phyloP scores from a whole-genome alignment of 2,797 vertebrate genomes.

The Setipinna tenuifilis region DNA sequence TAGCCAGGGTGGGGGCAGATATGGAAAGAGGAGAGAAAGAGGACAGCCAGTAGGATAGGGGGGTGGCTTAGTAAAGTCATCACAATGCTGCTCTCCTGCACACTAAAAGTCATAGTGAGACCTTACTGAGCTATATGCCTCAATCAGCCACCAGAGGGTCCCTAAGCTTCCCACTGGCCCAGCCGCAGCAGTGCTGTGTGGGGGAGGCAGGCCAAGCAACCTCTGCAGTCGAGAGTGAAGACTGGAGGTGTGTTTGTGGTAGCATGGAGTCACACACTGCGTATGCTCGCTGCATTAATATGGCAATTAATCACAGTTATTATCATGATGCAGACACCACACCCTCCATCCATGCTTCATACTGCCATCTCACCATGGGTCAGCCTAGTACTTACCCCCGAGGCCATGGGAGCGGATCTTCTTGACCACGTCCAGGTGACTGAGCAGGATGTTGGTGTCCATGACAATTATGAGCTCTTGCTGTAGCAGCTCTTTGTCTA shows the following conservation, averaged over 20 bases:
- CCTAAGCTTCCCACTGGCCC: not conserved
- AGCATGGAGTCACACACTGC: not conserved
- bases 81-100: not conserved
- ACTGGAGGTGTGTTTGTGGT: not conserved
- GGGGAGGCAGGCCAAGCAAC: not conserved
- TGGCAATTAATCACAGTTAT: not conserved
- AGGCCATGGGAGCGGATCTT: conserved; percentile 79
- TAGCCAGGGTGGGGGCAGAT: no score
- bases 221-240: not conserved
- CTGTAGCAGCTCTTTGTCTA: conserved; percentile 72
- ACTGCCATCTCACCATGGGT: not conserved
- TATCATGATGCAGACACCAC: not conserved
- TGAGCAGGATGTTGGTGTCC: conserved; percentile 94
- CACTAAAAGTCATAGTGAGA: not conserved
- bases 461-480: conserved; percentile 82
- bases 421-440: conserved; percentile 88
- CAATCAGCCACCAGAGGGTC: not conserved
- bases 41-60: no score
- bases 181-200: not conserved
- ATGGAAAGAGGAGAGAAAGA: no score
- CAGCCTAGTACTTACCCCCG: conserved; percentile 73
- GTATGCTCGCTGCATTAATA: not conserved
- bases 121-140: not conserved
- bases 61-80: not conserved
- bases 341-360: not conserved